Base-by-base conservation (phyloP, 2,113 vertebrate species). In the Amphilophus citrinellus region DNA sequence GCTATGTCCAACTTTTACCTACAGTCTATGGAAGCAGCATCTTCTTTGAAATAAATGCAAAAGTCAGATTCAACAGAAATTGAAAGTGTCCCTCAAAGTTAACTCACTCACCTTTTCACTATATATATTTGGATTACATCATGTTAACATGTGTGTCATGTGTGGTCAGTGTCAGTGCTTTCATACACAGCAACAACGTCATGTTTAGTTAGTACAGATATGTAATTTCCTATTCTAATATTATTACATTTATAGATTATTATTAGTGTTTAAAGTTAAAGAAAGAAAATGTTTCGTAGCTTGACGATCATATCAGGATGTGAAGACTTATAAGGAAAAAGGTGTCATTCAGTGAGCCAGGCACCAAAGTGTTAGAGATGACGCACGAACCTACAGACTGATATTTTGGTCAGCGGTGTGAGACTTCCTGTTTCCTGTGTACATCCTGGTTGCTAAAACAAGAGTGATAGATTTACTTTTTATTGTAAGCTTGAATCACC, bases 351-450 rank as follows among this genome's bases (percentile, higher is more conserved):
- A 61, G 24, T 15, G 24, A 66, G 39, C 8, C 39, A 5, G 65
- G 37, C 73, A 71, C 22, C 90, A 82, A 57, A 71, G 57, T 66
- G 66, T 58, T 7, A 62, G 65, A 4, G 37, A 76, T 88, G 77
- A 87, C 39, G 50, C 59, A 83, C n/a, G 42, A 80, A 50, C 35
- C 4, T 3, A 30, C 3, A 80, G 58, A 10, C 3, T 62, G 83
- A 82, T 92, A 91, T 89, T 88, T 90, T 90, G 65, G 92, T 91
- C 89, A 90, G 37, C 79, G 22, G 80, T 83, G 2, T 81, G 56
- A 89, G 15, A 80, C 90, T 92, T 95, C 94, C 91, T 93, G 87
- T 92, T 94, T 93, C 82, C 88, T 93, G 87, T 89, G 58, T 75
- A 86, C 85, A 87, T 91, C 87, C 90, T 90, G 71, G 84, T 76